Evolutionary conservation across 2,888 invertebrate genomes (phyloP).

Genomic region (Xanthia icteritia): DNA sequence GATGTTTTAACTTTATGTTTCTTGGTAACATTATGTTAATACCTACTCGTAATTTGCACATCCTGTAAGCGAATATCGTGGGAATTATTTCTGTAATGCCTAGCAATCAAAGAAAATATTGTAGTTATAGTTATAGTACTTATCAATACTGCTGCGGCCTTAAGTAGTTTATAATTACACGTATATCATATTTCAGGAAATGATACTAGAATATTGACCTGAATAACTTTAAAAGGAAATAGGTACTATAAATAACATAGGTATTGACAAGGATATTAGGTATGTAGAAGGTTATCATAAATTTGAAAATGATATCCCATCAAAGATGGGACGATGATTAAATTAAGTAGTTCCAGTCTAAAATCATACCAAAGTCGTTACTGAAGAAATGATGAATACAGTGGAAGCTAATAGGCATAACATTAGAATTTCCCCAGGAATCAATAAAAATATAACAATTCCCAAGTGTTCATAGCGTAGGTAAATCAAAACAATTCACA

Average conservation of each 20-base stretch:
- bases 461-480: background rate
- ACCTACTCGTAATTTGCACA: slow-evolving; percentile 37
- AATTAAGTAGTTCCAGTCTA: background rate
- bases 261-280: background rate
- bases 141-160: slow-evolving; percentile 36
- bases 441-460: background rate
- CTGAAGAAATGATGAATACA: background rate
- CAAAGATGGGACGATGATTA: background rate
- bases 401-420: background rate
- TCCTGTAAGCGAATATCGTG: slow-evolving; percentile 53
- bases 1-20: slow-evolving; percentile 26
- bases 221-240: slow-evolving; percentile 50
- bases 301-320: background rate
- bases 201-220: slow-evolving; percentile 42
- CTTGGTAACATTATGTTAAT: slow-evolving; percentile 19
- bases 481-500: slow-evolving; percentile 21
- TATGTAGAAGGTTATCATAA: background rate
- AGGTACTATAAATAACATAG: slow-evolving; percentile 1
- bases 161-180: slow-evolving; percentile 40
- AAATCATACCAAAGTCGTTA: background rate
- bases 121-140: slow-evolving; percentile 26
- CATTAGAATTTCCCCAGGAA: background rate
- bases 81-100: slow-evolving; percentile 35
- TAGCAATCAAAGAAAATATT: slow-evolving; percentile 51
- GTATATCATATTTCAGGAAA: slow-evolving; percentile 50